Evolutionary conservation across 2,797 vertebrate genomes (phyloP).

Genomic region (Typhlichthys eigenmanni): DNA sequence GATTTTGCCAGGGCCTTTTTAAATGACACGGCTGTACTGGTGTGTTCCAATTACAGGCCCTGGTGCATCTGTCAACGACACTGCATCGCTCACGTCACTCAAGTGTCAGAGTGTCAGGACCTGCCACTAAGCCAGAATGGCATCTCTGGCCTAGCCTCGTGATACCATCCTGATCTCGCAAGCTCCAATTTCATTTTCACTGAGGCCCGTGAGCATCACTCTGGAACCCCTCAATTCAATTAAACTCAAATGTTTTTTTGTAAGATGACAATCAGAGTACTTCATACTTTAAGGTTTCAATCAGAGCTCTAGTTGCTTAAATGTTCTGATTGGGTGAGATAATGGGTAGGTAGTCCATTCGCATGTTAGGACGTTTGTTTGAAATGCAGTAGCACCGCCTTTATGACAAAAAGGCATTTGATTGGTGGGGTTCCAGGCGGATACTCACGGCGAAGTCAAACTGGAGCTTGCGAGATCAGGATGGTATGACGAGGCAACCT

Average conservation of each 20-base stretch:
- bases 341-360: not conserved
- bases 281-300: too few species aligned
- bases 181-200: not conserved
- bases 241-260: too few species aligned
- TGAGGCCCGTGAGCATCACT: not conserved
- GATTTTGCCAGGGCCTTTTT: conserved; percentile 44
- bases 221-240: not conserved
- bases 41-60: conserved; percentile 57
- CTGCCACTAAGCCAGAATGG: conserved; percentile 29
- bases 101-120: conserved; percentile 41
- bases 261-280: too few species aligned
- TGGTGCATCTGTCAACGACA: conserved; percentile 53
- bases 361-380: not conserved
- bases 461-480: too few species aligned
- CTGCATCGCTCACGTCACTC: conserved; percentile 56
- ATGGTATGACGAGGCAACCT: not conserved
- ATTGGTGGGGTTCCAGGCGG: too few species aligned
- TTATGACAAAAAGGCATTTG: too few species aligned
- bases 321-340: too few species aligned
- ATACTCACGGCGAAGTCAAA: too few species aligned
- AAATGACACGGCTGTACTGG: conserved; percentile 53
- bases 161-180: too few species aligned
- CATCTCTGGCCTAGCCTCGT: not conserved
- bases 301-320: too few species aligned
- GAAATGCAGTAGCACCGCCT: too few species aligned